Base-by-base conservation (phyloP, 2,888 invertebrate species). In the Tetropium fuscum region DNA sequence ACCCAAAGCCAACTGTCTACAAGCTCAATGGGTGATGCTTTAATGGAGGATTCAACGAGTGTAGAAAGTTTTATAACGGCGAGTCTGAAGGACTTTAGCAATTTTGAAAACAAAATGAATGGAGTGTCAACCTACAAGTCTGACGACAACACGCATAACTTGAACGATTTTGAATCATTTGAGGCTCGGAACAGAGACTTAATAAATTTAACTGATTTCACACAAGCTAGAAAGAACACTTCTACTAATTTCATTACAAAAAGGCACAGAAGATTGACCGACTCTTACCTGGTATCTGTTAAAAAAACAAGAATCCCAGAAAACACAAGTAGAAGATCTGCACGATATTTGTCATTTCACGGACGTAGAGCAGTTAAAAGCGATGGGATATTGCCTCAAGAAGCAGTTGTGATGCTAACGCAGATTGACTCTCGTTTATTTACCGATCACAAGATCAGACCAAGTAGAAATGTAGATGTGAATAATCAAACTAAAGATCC, bases 161-260 rank as follows among this genome's bases (percentile, higher is more conserved):
- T 51, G 40, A n/a, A 18, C 8, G 40, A 40, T 0, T 40, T 40
- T 18, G 40, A 40, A 27, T 40, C 40, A 10, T 51, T 40, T 34
- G 25, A 10, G 11, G n/a, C 18, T 6, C 40, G 27, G 27, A 15
- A 27, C 16, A 25, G 10, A 15, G 6, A 40, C 5, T 1, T 40
- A 11, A 4, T 40, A 0, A 15, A 0, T 51, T 3, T 15, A 10
- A 27, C 5, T 38, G 27, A 27, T 8, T 0, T n/a, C 10, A n/a
- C n/a, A n/a, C n/a, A n/a, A n/a, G n/a, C n/a, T n/a, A n/a, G n/a
- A n/a, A n/a, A n/a, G 2, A 45, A 60, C 2, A 22, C 36, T 15
- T 25, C 60, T 11, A 16, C 38, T n/a, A 51, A 55, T n/a, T 54
- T 41, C 16, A 11, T 44, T 15, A 51, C 49, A 6, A 55, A 44